Evolutionary conservation across 2,797 vertebrate genomes (phyloP).

Genomic region (Phrynocephalus guinanensis): DNA sequence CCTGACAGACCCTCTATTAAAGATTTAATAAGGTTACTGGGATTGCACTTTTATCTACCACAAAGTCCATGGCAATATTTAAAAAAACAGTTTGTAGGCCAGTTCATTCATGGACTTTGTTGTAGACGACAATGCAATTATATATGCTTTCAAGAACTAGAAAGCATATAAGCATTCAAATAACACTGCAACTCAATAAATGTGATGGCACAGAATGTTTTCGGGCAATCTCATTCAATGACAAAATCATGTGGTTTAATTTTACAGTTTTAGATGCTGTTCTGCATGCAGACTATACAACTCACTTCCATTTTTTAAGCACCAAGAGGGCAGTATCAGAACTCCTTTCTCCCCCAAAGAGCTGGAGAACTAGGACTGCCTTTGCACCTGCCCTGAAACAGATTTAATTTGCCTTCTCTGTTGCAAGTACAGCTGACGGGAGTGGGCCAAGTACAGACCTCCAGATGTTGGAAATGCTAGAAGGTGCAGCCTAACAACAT

Average conservation of each 20-base stretch:
- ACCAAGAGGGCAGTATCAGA: neutral
- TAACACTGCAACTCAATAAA: neutral
- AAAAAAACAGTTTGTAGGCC: too few relatives aligned
- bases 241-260: neutral
- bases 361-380: neutral
- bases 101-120: too few relatives aligned
- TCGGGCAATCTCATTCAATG: neutral
- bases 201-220: neutral
- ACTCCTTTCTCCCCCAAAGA: neutral
- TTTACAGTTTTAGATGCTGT: neutral
- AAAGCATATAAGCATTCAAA: neutral
- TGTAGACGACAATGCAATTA: neutral
- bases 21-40: neutral
- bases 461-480: too few relatives aligned
- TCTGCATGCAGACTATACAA: neutral
- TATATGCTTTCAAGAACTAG: neutral
- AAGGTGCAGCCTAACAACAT: too few relatives aligned
- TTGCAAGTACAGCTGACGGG: too few relatives aligned
- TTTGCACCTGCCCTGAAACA: neutral
- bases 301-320: neutral
- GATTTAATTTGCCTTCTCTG: too few relatives aligned
- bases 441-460: too few relatives aligned
- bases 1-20: neutral
- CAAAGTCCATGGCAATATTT: too few relatives aligned
- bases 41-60: neutral